Base-by-base conservation (phyloP, 1,140 invertebrate genomes). In the Panagrolaimus sp. region DNA sequence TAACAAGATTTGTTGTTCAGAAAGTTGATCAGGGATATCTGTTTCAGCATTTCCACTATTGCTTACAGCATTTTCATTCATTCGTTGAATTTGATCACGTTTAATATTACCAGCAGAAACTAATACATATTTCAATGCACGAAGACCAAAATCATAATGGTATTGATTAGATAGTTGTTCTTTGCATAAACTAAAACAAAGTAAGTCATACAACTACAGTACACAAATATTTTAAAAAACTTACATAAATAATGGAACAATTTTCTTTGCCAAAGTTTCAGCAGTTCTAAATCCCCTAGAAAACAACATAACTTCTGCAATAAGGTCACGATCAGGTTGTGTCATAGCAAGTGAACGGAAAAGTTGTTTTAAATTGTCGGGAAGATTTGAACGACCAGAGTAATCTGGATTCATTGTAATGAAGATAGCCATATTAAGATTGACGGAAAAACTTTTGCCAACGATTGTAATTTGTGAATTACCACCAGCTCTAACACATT, bases 361-460 rank as follows among this genome's bases (percentile, higher is more conserved):
- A 13, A 99, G 86, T 84, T 98, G 97, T 86, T 98, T 99, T 80
- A 99, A 87, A 84, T 98, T 98, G 81, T 99, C 96, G 0, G 96
- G 96, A 63, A 99, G 85, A 86, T 99, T 98, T 44, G 95, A 98
- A 69, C 96, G 89, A 20, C 96, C 96, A 65, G 96, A 96, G 84
- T 99, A 99, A 9, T 94, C 95, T 69, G 96, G 96, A 88, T 99
- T 99, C 96, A 99, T 99, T 0, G 96, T 99, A 46, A 99, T 98
- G 84, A 99, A 99, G 68, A 98, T 96, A 1, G 96, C 96, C 93
- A 99, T 99, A 82, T 98, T 94, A 23, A 92, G 88, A n/a, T 93
- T 95, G 0, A 99, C 92, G 76, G 89, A 89, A 0, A 99, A 94
- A 87, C 93, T 91, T 81, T 98, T 98, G 31, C 95, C 95, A 65